Conservation (phyloP, 1,140 invertebrate species). For the Lasaia peninsularis region DNA sequence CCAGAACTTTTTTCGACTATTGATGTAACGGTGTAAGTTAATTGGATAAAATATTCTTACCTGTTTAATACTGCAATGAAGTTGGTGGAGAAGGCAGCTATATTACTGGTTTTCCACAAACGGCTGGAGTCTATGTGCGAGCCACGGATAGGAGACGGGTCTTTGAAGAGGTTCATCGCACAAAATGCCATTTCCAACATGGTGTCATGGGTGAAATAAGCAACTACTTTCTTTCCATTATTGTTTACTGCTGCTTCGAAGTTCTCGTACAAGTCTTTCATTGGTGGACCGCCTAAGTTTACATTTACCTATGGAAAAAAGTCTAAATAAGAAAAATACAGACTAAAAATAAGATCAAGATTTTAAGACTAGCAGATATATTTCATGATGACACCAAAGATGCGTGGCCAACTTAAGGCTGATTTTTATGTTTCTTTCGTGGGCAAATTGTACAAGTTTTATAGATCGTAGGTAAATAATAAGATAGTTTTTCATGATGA, state of each 20-base stretch:
- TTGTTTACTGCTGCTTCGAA: conserved; percentile 49
- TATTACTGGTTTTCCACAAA: conserved; percentile 48
- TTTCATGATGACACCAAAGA: too few species aligned
- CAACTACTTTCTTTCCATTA: conserved; percentile 75
- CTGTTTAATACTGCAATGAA: conserved; percentile 52
- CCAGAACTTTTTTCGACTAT: too few species aligned
- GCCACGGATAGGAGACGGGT: conserved; percentile 29
- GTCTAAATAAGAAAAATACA: not conserved
- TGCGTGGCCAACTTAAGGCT: too few species aligned
- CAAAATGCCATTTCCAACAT: conserved; percentile 63
- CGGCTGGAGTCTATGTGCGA: conserved; percentile 28
- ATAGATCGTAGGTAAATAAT: too few species aligned
- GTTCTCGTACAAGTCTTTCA: conserved; percentile 84
- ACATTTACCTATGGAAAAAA: conserved; percentile 70
- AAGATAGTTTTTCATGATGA: too few species aligned
- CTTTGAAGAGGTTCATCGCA: conserved; percentile 50
- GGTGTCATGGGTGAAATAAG: conserved; percentile 86
- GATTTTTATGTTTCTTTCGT: too few species aligned
- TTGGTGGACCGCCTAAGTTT: conserved; percentile 83
- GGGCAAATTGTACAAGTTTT: too few species aligned
- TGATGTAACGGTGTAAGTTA: too few species aligned
- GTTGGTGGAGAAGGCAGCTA: conserved; percentile 49
- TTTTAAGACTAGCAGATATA: too few species aligned
- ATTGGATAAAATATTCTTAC: conserved; percentile 24
- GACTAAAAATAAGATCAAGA: too few species aligned